A percentile compares a stretch with the other conserved stretches of the same genome.
Evolutionary conservation across 1,140 invertebrate species (phyloP).

Genomic region (Drosophila teissieri): DNA sequence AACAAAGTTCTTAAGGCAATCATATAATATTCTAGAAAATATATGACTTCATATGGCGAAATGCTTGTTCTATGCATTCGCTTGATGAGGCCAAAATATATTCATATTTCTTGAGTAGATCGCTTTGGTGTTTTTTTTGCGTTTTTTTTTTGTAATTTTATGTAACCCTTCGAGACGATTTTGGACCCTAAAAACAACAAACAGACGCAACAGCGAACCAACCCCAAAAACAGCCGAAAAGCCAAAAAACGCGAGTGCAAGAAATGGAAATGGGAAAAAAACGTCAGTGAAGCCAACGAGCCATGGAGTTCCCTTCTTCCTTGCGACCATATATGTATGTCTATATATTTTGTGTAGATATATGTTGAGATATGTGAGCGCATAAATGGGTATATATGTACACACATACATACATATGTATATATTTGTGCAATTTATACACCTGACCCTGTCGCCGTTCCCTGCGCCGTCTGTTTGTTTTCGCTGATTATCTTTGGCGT

Average conservation of each 20-base stretch:
- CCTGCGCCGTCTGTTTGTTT: slow-evolving; percentile 71
- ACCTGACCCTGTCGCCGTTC: slow-evolving; percentile 70
- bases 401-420: background rate
- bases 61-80: background rate
- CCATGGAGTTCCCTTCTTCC: slow-evolving; percentile 52
- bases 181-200: slow-evolving; percentile 37
- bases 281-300: slow-evolving; percentile 46
- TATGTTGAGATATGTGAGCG: slow-evolving; percentile 32
- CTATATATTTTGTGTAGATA: slow-evolving; percentile 4
- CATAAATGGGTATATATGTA: slow-evolving; percentile 8
- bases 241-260: slow-evolving; percentile 15
- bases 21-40: too few species aligned
- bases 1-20: too few species aligned
- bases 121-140: background rate
- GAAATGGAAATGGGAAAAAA: slow-evolving; percentile 33
- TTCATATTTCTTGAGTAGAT: slow-evolving; percentile 24
- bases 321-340: background rate
- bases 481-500: slow-evolving; percentile 84
- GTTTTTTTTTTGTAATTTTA: slow-evolving; percentile 6
- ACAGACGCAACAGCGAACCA: slow-evolving; percentile 43
- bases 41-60: too few species aligned
- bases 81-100: slow-evolving; percentile 1
- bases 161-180: slow-evolving; percentile 45
- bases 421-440: slow-evolving; percentile 69
- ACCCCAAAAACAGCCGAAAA: slow-evolving; percentile 42